Percentiles rank a stretch among this genome's conserved stretches.
Evolutionary conservation across 2,888 invertebrate species (phyloP).

Genomic region (Morpho achilles): DNA sequence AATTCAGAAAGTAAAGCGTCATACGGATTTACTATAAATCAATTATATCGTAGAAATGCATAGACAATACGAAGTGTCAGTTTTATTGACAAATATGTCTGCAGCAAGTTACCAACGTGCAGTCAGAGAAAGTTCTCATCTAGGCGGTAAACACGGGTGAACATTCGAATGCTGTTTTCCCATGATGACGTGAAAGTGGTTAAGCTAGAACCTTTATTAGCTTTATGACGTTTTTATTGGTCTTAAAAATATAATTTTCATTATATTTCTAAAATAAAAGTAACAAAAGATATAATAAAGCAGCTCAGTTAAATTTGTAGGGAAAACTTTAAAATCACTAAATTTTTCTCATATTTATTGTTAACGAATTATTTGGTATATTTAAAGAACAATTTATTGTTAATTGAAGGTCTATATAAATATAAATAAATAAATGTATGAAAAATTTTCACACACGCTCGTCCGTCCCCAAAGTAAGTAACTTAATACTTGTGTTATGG

Average conservation of each 20-base stretch:
- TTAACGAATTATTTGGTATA: too few relatives aligned
- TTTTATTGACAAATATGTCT: conserved; percentile 15
- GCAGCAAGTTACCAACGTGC: conserved; percentile 25
- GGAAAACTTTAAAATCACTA: too few relatives aligned
- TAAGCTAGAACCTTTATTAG: conserved; percentile 29
- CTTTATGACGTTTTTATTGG: conserved; percentile 18
- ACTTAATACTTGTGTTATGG: too few relatives aligned
- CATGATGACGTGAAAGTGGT: conserved; percentile 66
- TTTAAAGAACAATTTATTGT: too few relatives aligned
- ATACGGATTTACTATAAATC: neutral
- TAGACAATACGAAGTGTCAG: conserved; percentile 16
- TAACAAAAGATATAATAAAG: conserved; percentile 7
- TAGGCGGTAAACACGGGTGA: conserved; percentile 31
- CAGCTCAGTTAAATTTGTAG: too few relatives aligned
- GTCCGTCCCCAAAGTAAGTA: too few relatives aligned
- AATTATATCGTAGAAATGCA: conserved; percentile 8
- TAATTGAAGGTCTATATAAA: too few relatives aligned
- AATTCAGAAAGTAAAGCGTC: conserved; percentile 4
- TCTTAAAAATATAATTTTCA: conserved; percentile 11
- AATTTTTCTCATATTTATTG: too few relatives aligned
- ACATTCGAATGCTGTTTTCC: conserved; percentile 53
- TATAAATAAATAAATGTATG: too few relatives aligned
- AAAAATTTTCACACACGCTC: too few relatives aligned
- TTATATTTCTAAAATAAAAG: conserved; percentile 1
- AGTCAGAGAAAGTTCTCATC: conserved; percentile 33